phyloP scores from a whole-genome alignment of 2,797 vertebrate species.

The Falco novaeseelandiae region DNA sequence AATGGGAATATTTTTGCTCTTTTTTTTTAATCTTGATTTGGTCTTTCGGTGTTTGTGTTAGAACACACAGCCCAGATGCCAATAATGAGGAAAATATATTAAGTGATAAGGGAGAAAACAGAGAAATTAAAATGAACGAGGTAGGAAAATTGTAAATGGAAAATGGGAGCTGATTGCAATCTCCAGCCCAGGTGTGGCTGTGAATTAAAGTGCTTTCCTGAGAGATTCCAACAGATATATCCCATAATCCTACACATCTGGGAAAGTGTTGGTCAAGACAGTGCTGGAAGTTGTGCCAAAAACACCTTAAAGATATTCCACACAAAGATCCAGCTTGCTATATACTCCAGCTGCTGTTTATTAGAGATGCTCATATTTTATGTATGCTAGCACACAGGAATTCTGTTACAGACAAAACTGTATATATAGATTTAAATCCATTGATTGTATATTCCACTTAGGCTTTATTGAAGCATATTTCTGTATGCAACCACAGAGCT shows the following conservation, averaged over 20 bases:
- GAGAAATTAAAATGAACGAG: slow-evolving; percentile 61
- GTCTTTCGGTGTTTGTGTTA: slow-evolving; percentile 73
- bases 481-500: not conserved
- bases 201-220: slow-evolving; percentile 49
- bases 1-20: slow-evolving; percentile 80
- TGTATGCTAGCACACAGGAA: not conserved
- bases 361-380: slow-evolving; percentile 63
- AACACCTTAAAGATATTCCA: slow-evolving; percentile 69
- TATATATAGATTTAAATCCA: slow-evolving; percentile 17
- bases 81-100: slow-evolving; percentile 69
- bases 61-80: slow-evolving; percentile 75
- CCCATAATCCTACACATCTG: slow-evolving; percentile 66
- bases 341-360: slow-evolving; percentile 64
- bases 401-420: slow-evolving; percentile 14
- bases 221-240: slow-evolving; percentile 53
- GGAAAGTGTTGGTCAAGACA: slow-evolving; percentile 65
- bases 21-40: slow-evolving; percentile 76
- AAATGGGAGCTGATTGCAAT: slow-evolving; percentile 32
- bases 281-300: slow-evolving; percentile 58
- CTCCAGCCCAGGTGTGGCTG: slow-evolving; percentile 56
- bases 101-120: slow-evolving; percentile 64
- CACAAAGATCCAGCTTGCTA: slow-evolving; percentile 49
- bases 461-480: slow-evolving; percentile 7
- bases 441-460: not conserved
- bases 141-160: slow-evolving; percentile 43